Conservation (phyloP, 1,140 invertebrate species). For the Brachionus rotundiformis region DNA sequence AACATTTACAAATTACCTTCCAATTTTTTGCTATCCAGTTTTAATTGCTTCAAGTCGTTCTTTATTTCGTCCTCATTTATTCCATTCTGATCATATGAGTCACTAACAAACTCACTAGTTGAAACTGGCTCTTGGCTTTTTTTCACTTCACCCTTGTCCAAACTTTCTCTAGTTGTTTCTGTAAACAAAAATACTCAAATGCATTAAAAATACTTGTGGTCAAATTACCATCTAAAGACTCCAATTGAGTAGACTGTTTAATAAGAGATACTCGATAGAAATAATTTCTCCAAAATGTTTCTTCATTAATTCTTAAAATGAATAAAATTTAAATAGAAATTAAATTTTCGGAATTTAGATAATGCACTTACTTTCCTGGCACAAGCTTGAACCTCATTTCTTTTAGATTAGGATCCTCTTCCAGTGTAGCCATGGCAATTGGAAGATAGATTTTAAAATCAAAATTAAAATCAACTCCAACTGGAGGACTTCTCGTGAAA, state of each 20-base stretch:
- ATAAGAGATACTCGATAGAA: constrained; percentile 97
- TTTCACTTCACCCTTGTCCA: constrained; percentile 55
- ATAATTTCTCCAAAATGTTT: constrained; percentile 98
- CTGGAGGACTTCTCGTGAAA: constrained; percentile 91
- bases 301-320: constrained; percentile 81
- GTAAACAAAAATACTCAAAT: no score
- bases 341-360: background rate
- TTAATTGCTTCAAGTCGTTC: constrained; percentile 65
- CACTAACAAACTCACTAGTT: constrained; percentile 65
- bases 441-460: constrained; percentile 84
- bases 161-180: background rate
- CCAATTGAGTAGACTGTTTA: constrained; percentile 86
- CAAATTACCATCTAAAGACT: constrained; percentile 55
- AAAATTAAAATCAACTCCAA: constrained; percentile 91
- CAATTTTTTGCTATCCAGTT: constrained; percentile 55
- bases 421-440: constrained; percentile 86
- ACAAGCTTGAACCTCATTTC: constrained; percentile 98
- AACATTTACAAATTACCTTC: constrained; percentile 37
- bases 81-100: constrained; percentile 60
- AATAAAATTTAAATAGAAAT: background rate
- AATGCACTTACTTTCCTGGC: constrained; percentile 76
- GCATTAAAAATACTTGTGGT: no score
- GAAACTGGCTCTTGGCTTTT: constrained; percentile 57
- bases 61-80: constrained; percentile 64
- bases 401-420: constrained; percentile 89